A percentile compares a stretch with the other conserved stretches of the same genome.
Conservation (phyloP, 2,113 vertebrate genomes). For the Hypanus sabinus region DNA sequence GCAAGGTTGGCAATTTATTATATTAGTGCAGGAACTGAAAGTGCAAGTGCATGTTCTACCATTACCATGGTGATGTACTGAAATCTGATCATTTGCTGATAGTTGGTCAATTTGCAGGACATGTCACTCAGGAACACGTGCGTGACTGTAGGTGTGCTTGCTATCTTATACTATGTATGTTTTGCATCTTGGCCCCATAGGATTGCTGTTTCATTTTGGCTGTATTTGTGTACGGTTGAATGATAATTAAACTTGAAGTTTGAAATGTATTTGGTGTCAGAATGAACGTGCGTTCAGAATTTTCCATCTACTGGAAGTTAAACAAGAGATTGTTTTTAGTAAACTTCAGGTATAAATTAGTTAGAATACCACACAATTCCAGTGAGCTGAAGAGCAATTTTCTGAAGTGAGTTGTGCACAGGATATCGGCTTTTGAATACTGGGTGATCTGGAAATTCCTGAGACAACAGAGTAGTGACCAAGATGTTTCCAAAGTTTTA, state of each 20-base stretch:
- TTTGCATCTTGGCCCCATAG: too few relatives aligned
- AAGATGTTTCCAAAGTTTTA: neutral
- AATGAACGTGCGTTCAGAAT: neutral
- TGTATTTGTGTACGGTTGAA: too few relatives aligned
- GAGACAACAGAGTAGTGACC: neutral
- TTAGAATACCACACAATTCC: neutral
- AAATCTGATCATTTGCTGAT: neutral
- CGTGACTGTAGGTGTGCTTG: too few relatives aligned
- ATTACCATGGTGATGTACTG: neutral
- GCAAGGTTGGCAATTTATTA: neutral
- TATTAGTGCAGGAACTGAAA: neutral
- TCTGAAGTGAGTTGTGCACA: neutral
- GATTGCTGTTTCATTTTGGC: too few relatives aligned
- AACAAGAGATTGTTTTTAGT: neutral
- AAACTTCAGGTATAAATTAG: neutral
- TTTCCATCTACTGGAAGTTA: neutral
- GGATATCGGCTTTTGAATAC: neutral
- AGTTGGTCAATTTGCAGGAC: too few relatives aligned
- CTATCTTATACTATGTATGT: too few relatives aligned
- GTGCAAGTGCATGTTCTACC: neutral
- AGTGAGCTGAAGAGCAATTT: neutral
- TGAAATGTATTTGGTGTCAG: too few relatives aligned
- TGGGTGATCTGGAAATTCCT: neutral
- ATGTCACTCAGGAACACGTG: too few relatives aligned
- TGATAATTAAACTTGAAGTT: too few relatives aligned